phyloP scores from a whole-genome alignment of 2,797 vertebrate genomes.

The Lacerta agilis region DNA sequence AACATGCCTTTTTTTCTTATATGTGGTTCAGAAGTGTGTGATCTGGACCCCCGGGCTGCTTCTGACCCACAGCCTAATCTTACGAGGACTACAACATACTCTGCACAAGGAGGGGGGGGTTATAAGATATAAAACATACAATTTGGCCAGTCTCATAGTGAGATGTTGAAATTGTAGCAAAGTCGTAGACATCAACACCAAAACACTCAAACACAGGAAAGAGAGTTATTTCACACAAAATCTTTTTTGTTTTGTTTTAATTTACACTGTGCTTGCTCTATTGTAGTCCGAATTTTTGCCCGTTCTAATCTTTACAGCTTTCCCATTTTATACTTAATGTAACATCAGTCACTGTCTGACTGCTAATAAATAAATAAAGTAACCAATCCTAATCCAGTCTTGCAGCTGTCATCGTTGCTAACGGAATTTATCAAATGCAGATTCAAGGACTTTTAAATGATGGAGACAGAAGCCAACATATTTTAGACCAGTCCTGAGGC shows the following conservation, averaged over 20 bases:
- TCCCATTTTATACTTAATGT: too few relatives aligned
- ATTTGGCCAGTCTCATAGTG: slow-evolving; percentile 41
- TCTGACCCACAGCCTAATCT: too few relatives aligned
- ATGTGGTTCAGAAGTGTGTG: too few relatives aligned
- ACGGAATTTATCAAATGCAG: neutral
- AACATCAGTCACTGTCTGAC: too few relatives aligned
- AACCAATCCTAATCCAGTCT: slow-evolving; percentile 56
- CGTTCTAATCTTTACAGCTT: too few relatives aligned
- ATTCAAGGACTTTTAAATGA: slow-evolving; percentile 17
- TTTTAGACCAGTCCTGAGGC: neutral
- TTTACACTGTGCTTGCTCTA: too few relatives aligned
- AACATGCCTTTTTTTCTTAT: too few relatives aligned
- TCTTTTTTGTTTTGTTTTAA: too few relatives aligned
- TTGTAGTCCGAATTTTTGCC: too few relatives aligned
- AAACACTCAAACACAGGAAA: slow-evolving; percentile 60
- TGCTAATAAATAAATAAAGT: too few relatives aligned
- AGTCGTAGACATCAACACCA: slow-evolving; percentile 52
- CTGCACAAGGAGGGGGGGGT: neutral
- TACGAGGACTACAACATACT: too few relatives aligned
- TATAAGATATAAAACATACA: slow-evolving; percentile 21
- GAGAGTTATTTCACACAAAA: slow-evolving; percentile 53
- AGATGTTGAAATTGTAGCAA: slow-evolving; percentile 57
- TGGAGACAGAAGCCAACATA: slow-evolving; percentile 26
- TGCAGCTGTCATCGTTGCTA: slow-evolving; percentile 62
- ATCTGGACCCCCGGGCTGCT: too few relatives aligned